These are phyloP conservation scores for Cosmorhoe ocellata DNA, from an alignment of 2,888 invertebrate species.

Conservation along the genomic window DNA sequence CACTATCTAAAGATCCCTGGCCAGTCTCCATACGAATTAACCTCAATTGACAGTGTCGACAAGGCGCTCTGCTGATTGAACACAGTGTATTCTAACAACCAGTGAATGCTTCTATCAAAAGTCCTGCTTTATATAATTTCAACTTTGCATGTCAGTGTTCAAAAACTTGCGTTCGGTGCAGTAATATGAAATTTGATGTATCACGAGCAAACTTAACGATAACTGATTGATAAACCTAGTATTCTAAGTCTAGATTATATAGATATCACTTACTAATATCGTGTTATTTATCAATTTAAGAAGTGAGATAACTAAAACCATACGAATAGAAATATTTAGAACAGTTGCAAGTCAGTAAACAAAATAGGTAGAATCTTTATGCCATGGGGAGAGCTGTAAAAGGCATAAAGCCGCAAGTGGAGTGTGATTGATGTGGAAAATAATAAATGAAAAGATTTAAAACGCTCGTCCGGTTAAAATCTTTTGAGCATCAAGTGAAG, in stretches of 20 bases:
- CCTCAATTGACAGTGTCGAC: slow-evolving; percentile 79
- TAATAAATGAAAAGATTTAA: slow-evolving; percentile 32
- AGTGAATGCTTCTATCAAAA: slow-evolving; percentile 55
- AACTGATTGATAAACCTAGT: slow-evolving; percentile 26
- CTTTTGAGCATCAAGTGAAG: slow-evolving; percentile 33
- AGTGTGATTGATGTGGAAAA: slow-evolving; percentile 45
- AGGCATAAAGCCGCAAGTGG: slow-evolving; percentile 38
- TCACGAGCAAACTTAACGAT: slow-evolving; percentile 12
- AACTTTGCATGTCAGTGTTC: slow-evolving; percentile 17
- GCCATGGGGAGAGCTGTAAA: slow-evolving; percentile 23
- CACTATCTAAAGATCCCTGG: slow-evolving; percentile 73
- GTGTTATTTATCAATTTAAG: slow-evolving; percentile 37
- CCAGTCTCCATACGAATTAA: slow-evolving; percentile 78
- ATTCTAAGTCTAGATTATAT: slow-evolving; percentile 34
- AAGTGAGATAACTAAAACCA: slow-evolving; percentile 20
- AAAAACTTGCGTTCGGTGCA: slow-evolving; percentile 1
- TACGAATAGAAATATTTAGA: slow-evolving; percentile 8
- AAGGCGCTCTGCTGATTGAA: slow-evolving; percentile 80
- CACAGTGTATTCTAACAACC: slow-evolving; percentile 57
- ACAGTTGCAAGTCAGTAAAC: slow-evolving; percentile 12
- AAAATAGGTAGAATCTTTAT: slow-evolving; percentile 14
- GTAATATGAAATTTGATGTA: slow-evolving; percentile 5
- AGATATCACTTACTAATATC: too few relatives aligned
- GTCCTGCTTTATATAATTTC: slow-evolving; percentile 58
- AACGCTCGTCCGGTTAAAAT: slow-evolving; percentile 37